Conservation (phyloP, 2,888 invertebrate genomes). For the Aphodius sticticus region DNA sequence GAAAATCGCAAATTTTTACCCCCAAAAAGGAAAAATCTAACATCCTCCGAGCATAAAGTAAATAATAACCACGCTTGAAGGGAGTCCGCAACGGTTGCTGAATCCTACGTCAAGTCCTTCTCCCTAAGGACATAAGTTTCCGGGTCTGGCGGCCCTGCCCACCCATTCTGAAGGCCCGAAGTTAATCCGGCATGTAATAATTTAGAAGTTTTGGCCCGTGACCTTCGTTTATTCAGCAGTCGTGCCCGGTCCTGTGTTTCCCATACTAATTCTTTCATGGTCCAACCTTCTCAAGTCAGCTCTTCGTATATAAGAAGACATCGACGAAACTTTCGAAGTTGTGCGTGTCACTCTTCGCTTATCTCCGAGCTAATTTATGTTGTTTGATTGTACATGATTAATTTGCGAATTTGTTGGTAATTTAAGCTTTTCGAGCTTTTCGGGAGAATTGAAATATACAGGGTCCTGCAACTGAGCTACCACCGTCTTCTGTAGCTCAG, state of each 20-base stretch:
- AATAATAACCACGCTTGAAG: neutral
- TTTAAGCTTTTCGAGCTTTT: no score
- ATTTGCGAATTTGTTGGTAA: no score
- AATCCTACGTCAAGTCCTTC: neutral
- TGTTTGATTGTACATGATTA: no score
- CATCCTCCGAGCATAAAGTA: neutral
- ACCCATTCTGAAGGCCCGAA: neutral
- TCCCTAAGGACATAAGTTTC: neutral
- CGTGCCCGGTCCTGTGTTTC: neutral
- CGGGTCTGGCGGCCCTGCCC: neutral
- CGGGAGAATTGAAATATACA: no score
- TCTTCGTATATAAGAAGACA: neutral
- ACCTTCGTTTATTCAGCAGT: slow-evolving; percentile 4
- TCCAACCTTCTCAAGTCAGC: neutral
- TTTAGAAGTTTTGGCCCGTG: neutral
- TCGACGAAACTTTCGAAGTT: neutral
- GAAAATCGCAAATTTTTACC: neutral
- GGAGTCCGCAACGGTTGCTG: neutral
- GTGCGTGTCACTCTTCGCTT: neutral
- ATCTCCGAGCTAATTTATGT: neutral
- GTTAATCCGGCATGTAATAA: slow-evolving; percentile 4
- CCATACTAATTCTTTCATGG: neutral
- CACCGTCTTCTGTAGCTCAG: no score
- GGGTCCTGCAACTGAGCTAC: no score
- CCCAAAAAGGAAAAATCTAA: neutral